These are phyloP conservation scores for Andrena bucephala DNA, from an alignment of 2,888 invertebrate genomes.

Conservation along the genomic window DNA sequence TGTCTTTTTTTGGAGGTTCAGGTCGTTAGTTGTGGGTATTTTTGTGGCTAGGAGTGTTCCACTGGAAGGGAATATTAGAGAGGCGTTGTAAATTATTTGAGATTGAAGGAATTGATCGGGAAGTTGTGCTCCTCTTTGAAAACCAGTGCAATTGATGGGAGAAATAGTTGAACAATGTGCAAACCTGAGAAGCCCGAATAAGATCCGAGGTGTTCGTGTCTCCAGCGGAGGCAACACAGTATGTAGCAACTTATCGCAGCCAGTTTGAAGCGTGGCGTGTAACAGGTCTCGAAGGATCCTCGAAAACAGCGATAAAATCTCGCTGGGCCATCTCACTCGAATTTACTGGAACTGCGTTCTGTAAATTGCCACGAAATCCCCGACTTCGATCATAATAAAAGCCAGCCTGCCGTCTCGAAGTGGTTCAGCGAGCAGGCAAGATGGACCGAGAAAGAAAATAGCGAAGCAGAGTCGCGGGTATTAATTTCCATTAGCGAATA, in stretches of 20 bases:
- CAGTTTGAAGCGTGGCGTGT: not conserved
- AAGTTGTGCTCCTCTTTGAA: too few relatives aligned
- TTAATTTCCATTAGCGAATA: constrained; percentile 80
- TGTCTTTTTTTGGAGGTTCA: too few relatives aligned
- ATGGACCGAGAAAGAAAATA: constrained; percentile 27
- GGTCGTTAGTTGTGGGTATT: too few relatives aligned
- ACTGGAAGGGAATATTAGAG: too few relatives aligned
- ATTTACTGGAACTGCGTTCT: constrained; percentile 14
- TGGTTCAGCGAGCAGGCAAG: not conserved
- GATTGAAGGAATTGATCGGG: too few relatives aligned
- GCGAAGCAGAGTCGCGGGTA: constrained; percentile 52
- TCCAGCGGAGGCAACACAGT: not conserved
- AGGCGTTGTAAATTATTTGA: too few relatives aligned
- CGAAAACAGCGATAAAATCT: constrained; percentile 13
- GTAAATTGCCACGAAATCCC: constrained; percentile 27
- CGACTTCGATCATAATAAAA: constrained; percentile 44
- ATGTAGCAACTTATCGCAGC: not conserved
- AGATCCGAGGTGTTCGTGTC: not conserved
- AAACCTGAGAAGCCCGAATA: too few relatives aligned
- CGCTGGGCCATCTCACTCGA: constrained; percentile 9
- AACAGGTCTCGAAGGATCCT: constrained; percentile 1
- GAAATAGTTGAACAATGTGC: too few relatives aligned
- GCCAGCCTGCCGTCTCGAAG: not conserved
- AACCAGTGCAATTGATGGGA: too few relatives aligned
- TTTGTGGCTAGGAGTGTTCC: too few relatives aligned